Base-by-base conservation (phyloP, 2,888 invertebrate genomes). In the Cactoblastis cactorum region DNA sequence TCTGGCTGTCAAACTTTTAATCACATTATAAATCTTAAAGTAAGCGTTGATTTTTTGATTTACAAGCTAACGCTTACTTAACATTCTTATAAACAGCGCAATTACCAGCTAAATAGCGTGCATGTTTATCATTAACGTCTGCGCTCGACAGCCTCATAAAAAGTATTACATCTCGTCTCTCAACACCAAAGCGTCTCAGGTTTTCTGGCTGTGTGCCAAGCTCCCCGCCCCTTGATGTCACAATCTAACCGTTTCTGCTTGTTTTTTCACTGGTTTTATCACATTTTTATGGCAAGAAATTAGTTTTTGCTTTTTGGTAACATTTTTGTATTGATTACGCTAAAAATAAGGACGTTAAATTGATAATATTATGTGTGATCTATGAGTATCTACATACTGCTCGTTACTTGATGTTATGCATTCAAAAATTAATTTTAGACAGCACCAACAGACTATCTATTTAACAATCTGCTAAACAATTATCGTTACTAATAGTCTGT, bases 181-280 rank as follows among this genome's bases (percentile, higher is more conserved):
- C 14, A 35, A 35, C 14, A 35, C 35, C 14, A 34, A 5, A 9
- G 1, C 34, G 14, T 14, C 1, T n/a, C n/a, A n/a, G 11, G 2
- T 14, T 14, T 2, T 35, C 15, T 14, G 11, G 35, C 6, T 1
- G 15, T 35, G 35, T 35, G 5, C 28, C 28, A 9, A 9, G 28
- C 28, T 3, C 28, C 9, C n/a, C 28, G 24, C 24, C n/a, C 28
- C 24, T 9, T 39, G 15, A 43, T 28, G 43, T 43, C 43, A 43
- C 43, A 43, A 28, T 28, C 43, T 43, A 43, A 43, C 22, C 17
- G 43, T 43, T 43, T 43, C 28, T 15, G 28, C 17, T 28, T 43
- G 43, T 43, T 43, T 43, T 28, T 43, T 17, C 9, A 14, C 11
- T 14, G 24, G 43, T 43, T 43, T 43, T 28, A 15, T 18, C 15